A percentile compares a stretch with the other conserved stretches of the same genome.
phyloP scores from a whole-genome alignment of 2,888 invertebrate species.

The Himalopsyche kuldschensis region DNA sequence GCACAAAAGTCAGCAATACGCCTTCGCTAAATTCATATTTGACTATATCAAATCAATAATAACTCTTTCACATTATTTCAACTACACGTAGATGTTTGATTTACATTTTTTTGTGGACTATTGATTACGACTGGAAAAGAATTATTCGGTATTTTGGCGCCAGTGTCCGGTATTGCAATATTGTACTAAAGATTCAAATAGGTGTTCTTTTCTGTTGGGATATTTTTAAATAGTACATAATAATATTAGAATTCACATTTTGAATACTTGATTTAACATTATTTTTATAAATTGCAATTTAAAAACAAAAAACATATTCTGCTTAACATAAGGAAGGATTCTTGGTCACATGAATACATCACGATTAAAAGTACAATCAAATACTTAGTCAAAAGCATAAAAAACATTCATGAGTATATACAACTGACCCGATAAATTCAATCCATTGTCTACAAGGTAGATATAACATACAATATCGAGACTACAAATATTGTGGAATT shows the following conservation, averaged over 20 bases:
- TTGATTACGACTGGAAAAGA: background rate
- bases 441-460: background rate
- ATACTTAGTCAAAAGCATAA: background rate
- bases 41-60: background rate
- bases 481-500: background rate
- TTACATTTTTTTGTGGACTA: background rate
- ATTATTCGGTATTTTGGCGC: background rate
- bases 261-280: constrained; percentile 1
- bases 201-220: background rate
- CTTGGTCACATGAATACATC: background rate
- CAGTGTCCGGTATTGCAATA: background rate
- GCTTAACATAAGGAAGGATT: background rate
- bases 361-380: background rate
- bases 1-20: constrained; percentile 36
- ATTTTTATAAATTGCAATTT: background rate
- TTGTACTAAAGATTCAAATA: background rate
- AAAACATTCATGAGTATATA: background rate
- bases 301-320: background rate
- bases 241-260: background rate
- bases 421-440: background rate
- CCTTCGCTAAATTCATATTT: constrained; percentile 14
- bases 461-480: background rate
- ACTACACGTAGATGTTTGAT: background rate
- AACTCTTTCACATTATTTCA: background rate
- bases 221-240: background rate